Conservation (phyloP, 37 sponge, comb jelly and placozoan genomes). For the Petrosia ficiformis region DNA sequence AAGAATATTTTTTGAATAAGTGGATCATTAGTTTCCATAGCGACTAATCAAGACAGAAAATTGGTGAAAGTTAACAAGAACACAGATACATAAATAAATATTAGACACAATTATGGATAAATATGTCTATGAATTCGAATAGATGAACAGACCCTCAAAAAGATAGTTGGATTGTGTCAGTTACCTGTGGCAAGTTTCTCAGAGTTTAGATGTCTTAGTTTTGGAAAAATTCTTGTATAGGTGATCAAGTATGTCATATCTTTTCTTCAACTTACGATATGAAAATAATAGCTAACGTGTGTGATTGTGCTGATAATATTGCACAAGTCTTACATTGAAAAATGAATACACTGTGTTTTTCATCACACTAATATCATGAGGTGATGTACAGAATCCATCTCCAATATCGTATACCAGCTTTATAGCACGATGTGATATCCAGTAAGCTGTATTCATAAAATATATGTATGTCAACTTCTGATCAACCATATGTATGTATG, state of each 20-base stretch:
- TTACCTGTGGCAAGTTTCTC: too few relatives aligned
- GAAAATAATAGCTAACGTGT: background rate
- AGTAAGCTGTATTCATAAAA: constrained; percentile 65
- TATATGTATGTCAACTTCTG: too few relatives aligned
- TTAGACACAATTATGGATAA: background rate
- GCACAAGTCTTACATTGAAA: constrained; percentile 38
- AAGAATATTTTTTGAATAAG: constrained; percentile 49
- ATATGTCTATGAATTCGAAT: too few relatives aligned
- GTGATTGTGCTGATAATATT: background rate
- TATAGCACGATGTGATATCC: constrained; percentile 77
- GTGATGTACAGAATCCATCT: constrained; percentile 60
- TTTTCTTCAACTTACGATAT: constrained; percentile 53
- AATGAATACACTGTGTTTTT: constrained; percentile 40
- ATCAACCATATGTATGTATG: background rate
- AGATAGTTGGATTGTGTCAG: too few relatives aligned
- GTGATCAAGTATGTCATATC: constrained; percentile 78
- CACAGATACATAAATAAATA: background rate
- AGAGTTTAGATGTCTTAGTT: constrained; percentile 68
- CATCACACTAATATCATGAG: constrained; percentile 64
- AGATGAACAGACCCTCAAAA: too few relatives aligned
- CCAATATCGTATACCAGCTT: constrained; percentile 84
- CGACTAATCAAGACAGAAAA: constrained; percentile 49
- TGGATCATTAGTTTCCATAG: constrained; percentile 30
- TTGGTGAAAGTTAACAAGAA: background rate
- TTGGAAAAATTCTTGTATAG: constrained; percentile 82